Base-by-base conservation (phyloP, 53 echinoderm and acorn worm species). In the Mesocentrotus franciscanus region DNA sequence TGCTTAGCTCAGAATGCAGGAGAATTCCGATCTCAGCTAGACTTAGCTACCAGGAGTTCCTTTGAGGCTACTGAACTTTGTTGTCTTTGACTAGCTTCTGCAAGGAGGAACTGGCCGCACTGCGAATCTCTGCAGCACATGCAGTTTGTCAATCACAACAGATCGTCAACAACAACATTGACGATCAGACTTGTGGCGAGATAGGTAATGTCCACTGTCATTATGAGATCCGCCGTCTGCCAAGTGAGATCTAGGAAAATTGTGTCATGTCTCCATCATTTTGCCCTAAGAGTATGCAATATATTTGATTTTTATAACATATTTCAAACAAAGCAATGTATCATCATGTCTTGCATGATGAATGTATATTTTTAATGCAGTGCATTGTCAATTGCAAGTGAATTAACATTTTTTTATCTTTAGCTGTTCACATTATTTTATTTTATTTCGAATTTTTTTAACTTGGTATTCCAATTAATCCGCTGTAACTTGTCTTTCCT, bases 1-100 rank as follows among this genome's bases (percentile, higher is more conserved):
- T 61, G 79, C 81, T 81, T 93, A 32, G 16, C 18, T 35, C 93
- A 9, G 93, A 93, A 78, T 93, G 93, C 93, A 8, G 32, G 57
- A 57, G 61, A 61, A 93, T 93, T 93, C 93, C 83, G 8, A 61
- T 62, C 93, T 29, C 93, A 93, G 93, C 93, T 93, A 93, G 93
- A 78, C 93, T 93, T 61, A 83, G 83, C 93, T 62, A 81, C 93
- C 93, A 93, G 93, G 93, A 93, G 93, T 93, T 93, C 78, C 35
- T 75, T 13, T 2, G 68, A 74, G 92, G 92, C 74, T 92, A 72
- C 74, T 49, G 92, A 92, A 74, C 92, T 92, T 60, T 71, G 36
- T 92, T 29, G 27, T 59, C 87, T 87, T 27, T 87, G 27, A 87
- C 64, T 33, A 34, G 35, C 27, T n/a, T 68, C 36, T 39, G 12